Evolutionary conservation across 2,113 vertebrate species (phyloP), one percentile per base, ranked within the genome.

Genomic region (Saguinus imperator): DNA sequence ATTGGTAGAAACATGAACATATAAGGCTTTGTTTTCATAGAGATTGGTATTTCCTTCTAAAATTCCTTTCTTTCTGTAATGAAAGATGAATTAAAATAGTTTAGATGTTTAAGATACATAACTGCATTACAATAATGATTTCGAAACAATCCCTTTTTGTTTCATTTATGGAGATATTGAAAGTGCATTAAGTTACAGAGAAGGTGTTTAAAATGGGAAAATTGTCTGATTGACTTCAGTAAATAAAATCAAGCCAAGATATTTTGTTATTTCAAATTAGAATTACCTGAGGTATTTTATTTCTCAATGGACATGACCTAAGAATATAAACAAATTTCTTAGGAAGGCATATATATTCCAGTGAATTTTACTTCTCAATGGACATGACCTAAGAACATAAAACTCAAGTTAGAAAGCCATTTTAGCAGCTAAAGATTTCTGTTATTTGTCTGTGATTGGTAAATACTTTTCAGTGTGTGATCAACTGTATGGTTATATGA

Each of bases 11-110:
- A 52, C 1, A 2, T 21, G 37, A 76, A 52, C 17, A 55, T 1
- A 14, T 13, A 23, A 55, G 6, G 7, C 48, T 96, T 94, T 82
- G 16, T 70, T 87, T 95, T 87, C 89, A 73, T 9, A 68, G 76
- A 84, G 13, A 52, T 27, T 32, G 70, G 48, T 4, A 52, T 58
- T 50, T 88, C 57, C 89, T 94, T 96, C 50, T 75, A 89, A 87
- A 95, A 75, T 73, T 80, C 0, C 32, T 43, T 94, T 76, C 25
- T 35, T 94, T 95, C 97, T 98, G 95, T 50, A 97, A 94, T 17
- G 25, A 97, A 97, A 97, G 40, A 93, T 48, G 73, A 97, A 92
- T 66, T 72, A 91, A 23, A 89, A 81, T 21, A 90, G 57, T 57
- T 97, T 84, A 94, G 79, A 61, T 73, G 45, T 58, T 84, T 91